Conservation (phyloP, 2,113 vertebrate species). For the Geothlypis trichas region DNA sequence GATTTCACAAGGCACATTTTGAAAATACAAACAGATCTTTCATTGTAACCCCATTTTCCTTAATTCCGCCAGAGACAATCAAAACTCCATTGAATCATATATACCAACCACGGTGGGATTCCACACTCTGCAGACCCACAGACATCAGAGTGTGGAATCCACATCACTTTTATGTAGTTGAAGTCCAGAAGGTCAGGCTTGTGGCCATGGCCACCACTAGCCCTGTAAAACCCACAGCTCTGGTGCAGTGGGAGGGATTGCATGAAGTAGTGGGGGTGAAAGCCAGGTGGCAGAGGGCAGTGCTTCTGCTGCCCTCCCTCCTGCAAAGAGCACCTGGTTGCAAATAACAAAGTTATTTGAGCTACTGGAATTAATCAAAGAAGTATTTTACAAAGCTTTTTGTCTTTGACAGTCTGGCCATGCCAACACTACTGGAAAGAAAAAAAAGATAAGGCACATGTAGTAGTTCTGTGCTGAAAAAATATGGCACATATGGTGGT, state of each 20-base stretch:
- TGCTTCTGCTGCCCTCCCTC: not conserved
- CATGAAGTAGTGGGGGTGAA: rapidly evolving
- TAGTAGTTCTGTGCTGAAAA: not conserved
- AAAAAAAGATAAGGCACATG: not conserved
- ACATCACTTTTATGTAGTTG: rapidly evolving
- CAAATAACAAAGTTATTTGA: not conserved
- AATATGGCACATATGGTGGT: not conserved
- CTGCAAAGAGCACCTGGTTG: not conserved
- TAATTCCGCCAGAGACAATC: not conserved
- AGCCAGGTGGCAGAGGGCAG: not conserved
- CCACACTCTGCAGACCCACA: not conserved
- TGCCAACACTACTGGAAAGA: not conserved
- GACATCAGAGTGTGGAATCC: rapidly evolving
- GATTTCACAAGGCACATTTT: not conserved
- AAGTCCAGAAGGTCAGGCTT: not conserved
- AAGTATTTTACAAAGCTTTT: not conserved
- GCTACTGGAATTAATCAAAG: not conserved
- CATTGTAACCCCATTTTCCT: not conserved
- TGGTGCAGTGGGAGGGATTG: not conserved
- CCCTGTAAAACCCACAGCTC: rapidly evolving
- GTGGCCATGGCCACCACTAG: not conserved
- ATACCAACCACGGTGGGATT: rapidly evolving
- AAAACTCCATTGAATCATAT: not conserved
- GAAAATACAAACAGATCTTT: not conserved
- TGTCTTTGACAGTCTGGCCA: not conserved